Conservation (phyloP, 35 echinoderm and acorn worm genomes). For the Apostichopus californicus region DNA sequence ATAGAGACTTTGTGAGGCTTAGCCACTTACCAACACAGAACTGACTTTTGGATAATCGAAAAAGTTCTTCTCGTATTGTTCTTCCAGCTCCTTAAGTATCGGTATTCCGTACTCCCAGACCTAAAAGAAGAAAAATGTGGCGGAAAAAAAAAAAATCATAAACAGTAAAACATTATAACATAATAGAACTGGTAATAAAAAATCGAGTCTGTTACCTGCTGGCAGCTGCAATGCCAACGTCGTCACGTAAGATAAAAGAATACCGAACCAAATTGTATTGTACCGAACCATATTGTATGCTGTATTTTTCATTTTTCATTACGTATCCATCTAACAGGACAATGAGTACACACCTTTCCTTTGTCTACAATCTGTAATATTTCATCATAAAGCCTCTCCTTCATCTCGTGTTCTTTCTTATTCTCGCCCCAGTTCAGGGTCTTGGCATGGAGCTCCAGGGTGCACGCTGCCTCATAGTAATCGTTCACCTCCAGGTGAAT, state of each 20-base stretch:
- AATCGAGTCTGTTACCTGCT: too few species aligned
- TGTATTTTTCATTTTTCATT: too few species aligned
- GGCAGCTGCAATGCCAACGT: too few species aligned
- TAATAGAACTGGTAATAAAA: too few species aligned
- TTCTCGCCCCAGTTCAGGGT: constrained; percentile 73
- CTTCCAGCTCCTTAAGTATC: constrained; percentile 86
- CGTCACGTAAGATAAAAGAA: too few species aligned
- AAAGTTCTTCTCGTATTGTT: constrained; percentile 83
- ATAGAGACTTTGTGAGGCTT: too few species aligned
- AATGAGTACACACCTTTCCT: constrained; percentile 57
- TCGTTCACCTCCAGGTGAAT: constrained; percentile 74
- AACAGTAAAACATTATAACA: too few species aligned
- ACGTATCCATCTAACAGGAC: too few species aligned
- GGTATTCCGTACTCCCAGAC: constrained; percentile 92
- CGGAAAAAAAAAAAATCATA: background rate
- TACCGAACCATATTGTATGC: too few species aligned
- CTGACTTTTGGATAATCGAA: constrained; percentile 94
- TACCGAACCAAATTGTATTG: too few species aligned
- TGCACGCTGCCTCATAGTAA: constrained; percentile 84
- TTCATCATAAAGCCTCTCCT: constrained; percentile 83
- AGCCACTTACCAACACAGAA: constrained; percentile 75
- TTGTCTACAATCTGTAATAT: constrained; percentile 87
- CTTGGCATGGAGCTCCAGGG: constrained; percentile 73
- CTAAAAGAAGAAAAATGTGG: constrained; percentile 37
- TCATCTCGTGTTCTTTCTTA: constrained; percentile 65